A percentile compares a stretch with the other conserved stretches of the same genome.
Conservation (phyloP, 2,797 vertebrate species). For the Sebastes steindachneri region DNA sequence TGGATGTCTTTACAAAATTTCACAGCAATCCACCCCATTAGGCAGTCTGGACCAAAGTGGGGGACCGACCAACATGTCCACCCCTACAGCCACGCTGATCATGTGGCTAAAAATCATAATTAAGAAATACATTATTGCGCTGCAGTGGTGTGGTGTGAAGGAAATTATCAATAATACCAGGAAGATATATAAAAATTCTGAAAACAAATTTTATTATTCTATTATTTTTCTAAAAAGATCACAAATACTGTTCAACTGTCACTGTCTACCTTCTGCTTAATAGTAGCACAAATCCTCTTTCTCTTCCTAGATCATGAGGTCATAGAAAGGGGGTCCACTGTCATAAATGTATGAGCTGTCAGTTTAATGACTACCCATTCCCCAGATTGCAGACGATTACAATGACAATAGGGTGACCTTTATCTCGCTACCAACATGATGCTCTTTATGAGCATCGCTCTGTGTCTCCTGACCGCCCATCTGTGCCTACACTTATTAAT, state of each 20-base stretch:
- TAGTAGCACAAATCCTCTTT: conserved; percentile 36
- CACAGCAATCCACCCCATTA: not conserved
- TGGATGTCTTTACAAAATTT: not conserved
- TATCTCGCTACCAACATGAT: conserved; percentile 42
- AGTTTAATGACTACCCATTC: conserved; percentile 49
- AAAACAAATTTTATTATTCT: not conserved
- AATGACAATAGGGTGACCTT: conserved; percentile 63
- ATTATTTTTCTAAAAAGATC: not conserved
- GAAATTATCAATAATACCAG: not conserved
- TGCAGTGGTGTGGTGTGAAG: not conserved
- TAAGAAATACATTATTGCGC: not conserved
- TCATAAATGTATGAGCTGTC: conserved; percentile 30
- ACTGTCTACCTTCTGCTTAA: not conserved
- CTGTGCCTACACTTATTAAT: conserved; percentile 49
- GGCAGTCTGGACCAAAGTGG: not conserved
- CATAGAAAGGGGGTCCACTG: conserved; percentile 22
- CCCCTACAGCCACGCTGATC: not conserved
- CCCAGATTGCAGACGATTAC: conserved; percentile 69
- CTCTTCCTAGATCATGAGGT: conserved; percentile 25
- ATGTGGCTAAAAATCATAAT: not conserved
- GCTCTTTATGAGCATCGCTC: conserved; percentile 35
- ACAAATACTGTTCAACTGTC: not conserved
- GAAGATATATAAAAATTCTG: not conserved
- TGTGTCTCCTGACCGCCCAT: conserved; percentile 43
- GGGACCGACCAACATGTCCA: not conserved